Evolutionary conservation across 2,113 vertebrate species (phyloP), one percentile per base, ranked within the genome.

Genomic region (Piaya cayana): DNA sequence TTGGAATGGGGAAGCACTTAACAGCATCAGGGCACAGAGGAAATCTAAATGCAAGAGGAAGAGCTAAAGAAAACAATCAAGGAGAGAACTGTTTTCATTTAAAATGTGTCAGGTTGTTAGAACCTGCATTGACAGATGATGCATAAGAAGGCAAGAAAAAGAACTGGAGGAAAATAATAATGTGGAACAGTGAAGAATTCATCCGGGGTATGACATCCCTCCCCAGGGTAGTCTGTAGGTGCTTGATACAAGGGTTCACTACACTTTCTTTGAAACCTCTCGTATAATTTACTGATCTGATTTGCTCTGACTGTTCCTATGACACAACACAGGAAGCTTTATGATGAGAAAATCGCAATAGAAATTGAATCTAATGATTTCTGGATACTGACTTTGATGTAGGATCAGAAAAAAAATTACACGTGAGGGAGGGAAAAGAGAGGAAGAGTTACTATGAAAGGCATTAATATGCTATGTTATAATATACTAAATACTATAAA

Each of bases 41-140:
- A 82, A 81, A 75, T 64, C 30, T 62, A 86, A 81, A 83, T 64
- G 42, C 47, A 78, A 53, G 60, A 23, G 55, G 88, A 90, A 75
- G 47, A 84, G n/a, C 26, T 92, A 39, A 86, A 83, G 82, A 74
- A 93, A 96, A 93, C 23, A 64, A 62, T 23, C 39, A 68, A 75
- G 49, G 70, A 32, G 42, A 60, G 13, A 88, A 85, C 13, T 36
- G 29, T 67, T 87, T 70, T 81, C 67, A 81, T 76, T 78, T 88
- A 47, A 78, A 83, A 79, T 22, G 30, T 45, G 68, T 82, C 80
- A 90, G 16, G 47, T 43, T 80, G 60, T 88, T 86, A 78, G 56
- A n/a, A 93, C 12, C 5, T 62, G 45, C 49, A 62, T 1, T 94
- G 90, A 78, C 49, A 90, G 93, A 84, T n/a, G 49, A 88, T 78